A percentile compares a stretch with the other conserved stretches of the same genome.
Evolutionary conservation across 2,113 vertebrate species (phyloP).

Genomic region (Pangasianodon gigas): DNA sequence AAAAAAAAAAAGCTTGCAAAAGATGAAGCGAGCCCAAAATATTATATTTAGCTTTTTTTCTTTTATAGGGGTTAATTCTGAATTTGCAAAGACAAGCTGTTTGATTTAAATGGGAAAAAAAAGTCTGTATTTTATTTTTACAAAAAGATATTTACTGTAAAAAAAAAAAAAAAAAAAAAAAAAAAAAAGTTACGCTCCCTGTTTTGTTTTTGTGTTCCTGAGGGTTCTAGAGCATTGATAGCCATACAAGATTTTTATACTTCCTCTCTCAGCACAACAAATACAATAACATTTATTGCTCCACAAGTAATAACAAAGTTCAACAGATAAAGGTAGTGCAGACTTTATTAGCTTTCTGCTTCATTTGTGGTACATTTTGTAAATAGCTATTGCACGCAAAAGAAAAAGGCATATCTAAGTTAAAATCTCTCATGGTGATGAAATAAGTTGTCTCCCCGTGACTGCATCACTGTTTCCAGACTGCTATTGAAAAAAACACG

Average conservation of each 20-base stretch:
- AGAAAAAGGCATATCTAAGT: background rate
- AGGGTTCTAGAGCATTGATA: constrained; percentile 73
- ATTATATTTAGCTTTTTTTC: constrained; percentile 83
- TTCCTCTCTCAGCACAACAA: constrained; percentile 52
- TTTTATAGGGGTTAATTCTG: constrained; percentile 90
- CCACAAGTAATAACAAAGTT: constrained; percentile 71
- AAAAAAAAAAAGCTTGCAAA: constrained; percentile 69
- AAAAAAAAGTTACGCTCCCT: constrained; percentile 40
- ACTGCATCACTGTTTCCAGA: constrained; percentile 3
- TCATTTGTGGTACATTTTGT: constrained; percentile 79
- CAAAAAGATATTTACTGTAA: constrained; percentile 55
- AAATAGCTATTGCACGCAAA: constrained; percentile 53
- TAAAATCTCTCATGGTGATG: constrained; percentile 10
- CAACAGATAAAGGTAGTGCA: constrained; percentile 69
- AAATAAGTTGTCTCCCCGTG: background rate
- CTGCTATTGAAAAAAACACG: constrained; percentile 11
- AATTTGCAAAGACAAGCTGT: constrained; percentile 76
- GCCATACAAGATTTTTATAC: constrained; percentile 47
- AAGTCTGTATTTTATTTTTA: constrained; percentile 65
- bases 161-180: background rate
- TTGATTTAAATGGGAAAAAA: constrained; percentile 84
- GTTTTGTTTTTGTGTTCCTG: constrained; percentile 49
- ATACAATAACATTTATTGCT: constrained; percentile 59
- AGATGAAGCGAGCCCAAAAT: constrained; percentile 79
- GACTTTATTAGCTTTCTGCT: constrained; percentile 80